Evolutionary conservation across 2,888 invertebrate species (phyloP), one percentile per base, ranked within the genome.

Genomic region (Lymantria monacha): DNA sequence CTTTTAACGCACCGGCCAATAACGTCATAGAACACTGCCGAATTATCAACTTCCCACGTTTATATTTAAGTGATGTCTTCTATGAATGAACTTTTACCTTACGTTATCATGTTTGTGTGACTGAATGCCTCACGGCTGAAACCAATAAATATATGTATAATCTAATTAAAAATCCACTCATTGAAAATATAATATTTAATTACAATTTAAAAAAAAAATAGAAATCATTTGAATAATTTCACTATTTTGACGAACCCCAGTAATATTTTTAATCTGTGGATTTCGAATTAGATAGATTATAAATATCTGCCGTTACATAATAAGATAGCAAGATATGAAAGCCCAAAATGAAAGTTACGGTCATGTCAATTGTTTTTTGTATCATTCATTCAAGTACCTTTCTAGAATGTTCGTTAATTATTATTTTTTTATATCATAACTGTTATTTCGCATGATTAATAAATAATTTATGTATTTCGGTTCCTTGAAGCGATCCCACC

Each of bases 401-500:
- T 50, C 57, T 55, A 43, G 33, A 37, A 53, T 62, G 57, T 62
- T 57, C 53, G 49, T 42, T 12, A 44, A n/a, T n/a, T n/a, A n/a
- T n/a, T 48, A 50, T 57, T 59, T 59, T 52, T 45, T 46, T 50
- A 55, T 50, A 53, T 49, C 37, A 53, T 55, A 49, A 53, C 60
- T 53, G 53, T 62, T 60, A 57, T 66, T 61, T 44, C 49, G 49
- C 51, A 48, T 46, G 53, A 54, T 52, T 45, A 36, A n/a, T 45
- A 53, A 55, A 53, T 64, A 50, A 56, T 67, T 59, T 57, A 67
- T 58, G 61, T 69, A 70, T 22, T n/a, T 81, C 76, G 75, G 82
- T 81, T 83, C 83, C 81, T 83, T 77, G 72, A n/a, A 75, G 76
- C 70, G 66, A 84, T 83, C 89, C 89, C 89, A 87, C 90, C 88